phyloP scores from a whole-genome alignment of 2,113 vertebrate species.

The Oncorhynchus kisutch region DNA sequence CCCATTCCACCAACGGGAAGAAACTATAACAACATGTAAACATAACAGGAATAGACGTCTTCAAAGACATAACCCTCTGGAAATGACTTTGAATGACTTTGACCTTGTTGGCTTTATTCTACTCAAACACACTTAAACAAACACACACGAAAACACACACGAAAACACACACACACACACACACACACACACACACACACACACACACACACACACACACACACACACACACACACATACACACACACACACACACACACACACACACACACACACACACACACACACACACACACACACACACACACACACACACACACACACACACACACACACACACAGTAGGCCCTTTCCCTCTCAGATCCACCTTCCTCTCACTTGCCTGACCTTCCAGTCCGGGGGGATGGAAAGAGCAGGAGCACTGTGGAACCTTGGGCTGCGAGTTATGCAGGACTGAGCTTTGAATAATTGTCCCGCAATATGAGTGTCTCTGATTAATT shows the following conservation, averaged over 20 bases:
- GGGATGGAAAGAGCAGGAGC: conserved; percentile 57
- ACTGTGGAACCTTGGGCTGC: conserved; percentile 84
- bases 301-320: conserved; percentile 18
- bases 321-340: conserved; percentile 16
- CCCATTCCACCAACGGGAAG: conserved; percentile 38
- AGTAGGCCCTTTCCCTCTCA: conserved; percentile 35
- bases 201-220: conserved; percentile 6
- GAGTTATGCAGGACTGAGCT: conserved; percentile 94
- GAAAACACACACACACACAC: neutral
- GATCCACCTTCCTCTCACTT: conserved; percentile 65
- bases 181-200: neutral
- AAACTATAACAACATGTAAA: conserved; percentile 55
- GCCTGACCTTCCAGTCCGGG: conserved; percentile 86
- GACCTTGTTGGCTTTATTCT: conserved; percentile 48
- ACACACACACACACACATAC: too few species aligned
- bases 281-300: conserved; percentile 4
- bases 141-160: neutral
- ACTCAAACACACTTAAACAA: conserved; percentile 7
- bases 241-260: too few species aligned
- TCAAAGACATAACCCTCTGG: conserved; percentile 51
- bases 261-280: conserved; percentile 4
- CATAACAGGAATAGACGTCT: conserved; percentile 51
- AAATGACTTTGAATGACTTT: conserved; percentile 68
- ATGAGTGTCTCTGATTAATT: conserved; percentile 99
- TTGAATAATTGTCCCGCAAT: conserved; percentile 98